These are phyloP conservation scores for Halcyon chelicuti DNA, from an alignment of 2,797 vertebrate species.

Conservation along the genomic window DNA sequence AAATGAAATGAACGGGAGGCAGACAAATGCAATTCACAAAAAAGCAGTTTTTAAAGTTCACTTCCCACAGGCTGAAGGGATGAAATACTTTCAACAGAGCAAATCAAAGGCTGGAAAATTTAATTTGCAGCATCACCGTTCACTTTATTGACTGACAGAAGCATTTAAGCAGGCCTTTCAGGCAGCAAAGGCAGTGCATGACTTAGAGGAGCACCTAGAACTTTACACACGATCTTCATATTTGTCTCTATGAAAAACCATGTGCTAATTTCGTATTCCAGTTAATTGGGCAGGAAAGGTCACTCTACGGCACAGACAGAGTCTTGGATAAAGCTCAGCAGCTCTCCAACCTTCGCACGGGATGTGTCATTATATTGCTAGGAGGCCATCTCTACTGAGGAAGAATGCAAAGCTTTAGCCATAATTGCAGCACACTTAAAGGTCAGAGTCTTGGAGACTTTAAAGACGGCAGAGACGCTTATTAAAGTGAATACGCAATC, in stretches of 20 bases:
- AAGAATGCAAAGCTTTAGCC: conserved; percentile 70
- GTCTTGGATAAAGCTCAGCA: conserved; percentile 6
- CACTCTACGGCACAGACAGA: conserved; percentile 1
- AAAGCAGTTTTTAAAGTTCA: conserved; percentile 23
- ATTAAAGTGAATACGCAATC: conserved; percentile 23
- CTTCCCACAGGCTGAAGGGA: conserved; percentile 12
- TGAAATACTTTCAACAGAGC: conserved; percentile 10
- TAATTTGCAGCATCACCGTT: conserved; percentile 57
- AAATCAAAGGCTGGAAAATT: conserved; percentile 57
- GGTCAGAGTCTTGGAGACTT: conserved; percentile 74
- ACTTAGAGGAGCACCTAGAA: conserved; percentile 6
- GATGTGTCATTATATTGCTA: conserved; percentile 70
- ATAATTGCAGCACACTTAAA: conserved; percentile 77
- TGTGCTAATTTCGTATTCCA: conserved; percentile 29
- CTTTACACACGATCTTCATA: background rate
- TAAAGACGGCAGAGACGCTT: conserved; percentile 38
- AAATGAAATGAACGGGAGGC: conserved; percentile 43
- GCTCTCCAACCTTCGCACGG: background rate
- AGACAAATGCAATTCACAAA: conserved; percentile 35
- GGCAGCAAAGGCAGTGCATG: background rate
- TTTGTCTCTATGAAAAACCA: conserved; percentile 36
- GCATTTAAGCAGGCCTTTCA: background rate
- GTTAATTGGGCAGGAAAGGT: conserved; percentile 76
- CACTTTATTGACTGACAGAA: conserved; percentile 30
- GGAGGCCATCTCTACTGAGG: conserved; percentile 66